Evolutionary conservation across 2,113 vertebrate genomes (phyloP).

Genomic region (Aramus guarauna): DNA sequence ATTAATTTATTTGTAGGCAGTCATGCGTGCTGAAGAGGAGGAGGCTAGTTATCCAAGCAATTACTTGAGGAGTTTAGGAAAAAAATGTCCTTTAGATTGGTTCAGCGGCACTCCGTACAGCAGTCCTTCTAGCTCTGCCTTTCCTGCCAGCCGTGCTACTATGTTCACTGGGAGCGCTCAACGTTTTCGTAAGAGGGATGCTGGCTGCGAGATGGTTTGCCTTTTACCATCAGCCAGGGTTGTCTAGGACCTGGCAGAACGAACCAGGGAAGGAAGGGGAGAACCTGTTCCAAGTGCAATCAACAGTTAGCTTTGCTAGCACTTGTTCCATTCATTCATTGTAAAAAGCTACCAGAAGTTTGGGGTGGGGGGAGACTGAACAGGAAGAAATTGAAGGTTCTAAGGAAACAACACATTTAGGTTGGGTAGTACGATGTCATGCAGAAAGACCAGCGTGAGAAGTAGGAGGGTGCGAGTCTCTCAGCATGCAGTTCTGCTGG

Average conservation of each 20-base stretch:
- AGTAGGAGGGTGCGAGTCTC: neutral
- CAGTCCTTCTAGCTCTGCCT: neutral
- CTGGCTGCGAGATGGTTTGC: neutral
- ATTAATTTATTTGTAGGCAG: neutral
- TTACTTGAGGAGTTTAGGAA: neutral
- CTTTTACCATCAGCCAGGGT: neutral
- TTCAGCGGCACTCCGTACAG: neutral
- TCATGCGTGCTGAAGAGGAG: neutral
- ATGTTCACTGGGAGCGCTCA: accelerated
- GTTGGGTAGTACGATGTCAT: neutral
- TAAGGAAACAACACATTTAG: neutral
- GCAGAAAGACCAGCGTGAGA: neutral
- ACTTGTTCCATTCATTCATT: neutral
- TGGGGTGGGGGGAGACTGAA: neutral
- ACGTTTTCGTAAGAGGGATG: accelerated
- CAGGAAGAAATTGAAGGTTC: neutral
- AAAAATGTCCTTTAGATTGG: neutral
- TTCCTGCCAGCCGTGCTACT: neutral
- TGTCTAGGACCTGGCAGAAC: neutral
- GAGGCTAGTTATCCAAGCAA: neutral
- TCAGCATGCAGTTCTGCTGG: neutral
- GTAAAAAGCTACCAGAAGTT: neutral
- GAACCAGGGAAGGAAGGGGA: neutral
- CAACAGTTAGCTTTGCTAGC: neutral
- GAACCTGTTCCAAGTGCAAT: neutral